A percentile compares a stretch with the other conserved stretches of the same genome.
phyloP scores from a whole-genome alignment of 2,888 invertebrate species.

The Synergus japonicus region DNA sequence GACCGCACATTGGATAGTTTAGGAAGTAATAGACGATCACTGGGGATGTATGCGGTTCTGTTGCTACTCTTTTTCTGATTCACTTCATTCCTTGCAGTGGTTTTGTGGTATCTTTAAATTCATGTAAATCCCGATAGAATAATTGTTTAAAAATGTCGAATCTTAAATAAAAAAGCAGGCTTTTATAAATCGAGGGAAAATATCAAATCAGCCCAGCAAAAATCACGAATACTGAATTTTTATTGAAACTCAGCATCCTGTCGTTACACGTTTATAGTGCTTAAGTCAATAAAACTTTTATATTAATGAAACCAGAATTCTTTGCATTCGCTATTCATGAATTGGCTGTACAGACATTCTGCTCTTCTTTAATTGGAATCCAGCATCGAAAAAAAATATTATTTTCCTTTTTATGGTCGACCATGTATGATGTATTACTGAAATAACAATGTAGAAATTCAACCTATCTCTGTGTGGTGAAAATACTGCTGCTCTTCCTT shows the following conservation, averaged over 20 bases:
- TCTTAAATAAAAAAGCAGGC: background rate
- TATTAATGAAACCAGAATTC: no score
- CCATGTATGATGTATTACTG: background rate
- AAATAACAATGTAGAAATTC: background rate
- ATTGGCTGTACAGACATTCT: no score
- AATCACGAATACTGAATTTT: background rate
- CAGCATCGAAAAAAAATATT: background rate
- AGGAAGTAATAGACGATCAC: constrained; percentile 51
- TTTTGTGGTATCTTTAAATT: background rate
- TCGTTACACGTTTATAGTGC: background rate
- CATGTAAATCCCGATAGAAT: background rate
- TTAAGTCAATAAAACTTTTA: background rate
- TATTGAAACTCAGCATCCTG: background rate
- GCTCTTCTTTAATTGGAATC: no score
- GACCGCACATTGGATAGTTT: constrained; percentile 57
- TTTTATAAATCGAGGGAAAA: background rate
- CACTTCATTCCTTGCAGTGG: constrained; percentile 8
- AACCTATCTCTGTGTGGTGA: background rate
- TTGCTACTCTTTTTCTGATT: constrained; percentile 26
- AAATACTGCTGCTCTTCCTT: background rate
- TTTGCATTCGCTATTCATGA: no score
- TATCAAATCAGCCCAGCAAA: background rate
- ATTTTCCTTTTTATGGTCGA: background rate
- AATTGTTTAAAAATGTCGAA: background rate
- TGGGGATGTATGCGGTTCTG: constrained; percentile 38